Conservation (phyloP, 1,140 invertebrate genomes). For the Nebria ingens region DNA sequence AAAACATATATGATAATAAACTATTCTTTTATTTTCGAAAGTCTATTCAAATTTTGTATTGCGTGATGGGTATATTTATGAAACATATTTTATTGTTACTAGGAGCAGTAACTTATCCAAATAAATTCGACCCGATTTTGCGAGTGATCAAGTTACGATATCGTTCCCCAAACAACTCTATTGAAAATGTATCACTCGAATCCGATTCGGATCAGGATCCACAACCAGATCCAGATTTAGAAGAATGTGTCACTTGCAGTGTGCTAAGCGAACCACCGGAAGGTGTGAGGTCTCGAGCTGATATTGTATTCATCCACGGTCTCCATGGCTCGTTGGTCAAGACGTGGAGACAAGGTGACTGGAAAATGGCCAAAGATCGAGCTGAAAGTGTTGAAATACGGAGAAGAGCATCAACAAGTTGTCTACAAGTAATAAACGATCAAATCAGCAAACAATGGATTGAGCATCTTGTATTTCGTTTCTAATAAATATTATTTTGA, state of each 20-base stretch:
- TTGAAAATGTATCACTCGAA: conserved; percentile 12
- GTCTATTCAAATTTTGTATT: too few relatives aligned
- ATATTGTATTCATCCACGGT: conserved; percentile 48
- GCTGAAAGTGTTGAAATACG: conserved; percentile 20
- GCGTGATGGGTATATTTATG: too few relatives aligned
- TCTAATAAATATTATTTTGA: too few relatives aligned
- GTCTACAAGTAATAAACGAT: not conserved
- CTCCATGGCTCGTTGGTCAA: conserved; percentile 44
- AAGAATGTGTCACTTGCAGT: conserved; percentile 33
- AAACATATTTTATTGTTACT: conserved; percentile 14
- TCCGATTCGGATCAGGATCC: not conserved
- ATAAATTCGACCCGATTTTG: conserved; percentile 31
- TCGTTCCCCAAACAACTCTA: not conserved
- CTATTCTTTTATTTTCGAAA: too few relatives aligned
- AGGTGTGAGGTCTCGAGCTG: conserved; percentile 33
- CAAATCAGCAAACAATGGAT: not conserved
- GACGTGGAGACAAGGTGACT: conserved; percentile 45
- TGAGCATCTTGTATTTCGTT: too few relatives aligned
- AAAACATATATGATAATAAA: too few relatives aligned
- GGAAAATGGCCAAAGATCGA: conserved; percentile 34
- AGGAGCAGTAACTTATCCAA: conserved; percentile 23
- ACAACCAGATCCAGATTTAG: conserved; percentile 14
- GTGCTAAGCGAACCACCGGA: conserved; percentile 33
- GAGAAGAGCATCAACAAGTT: not conserved
- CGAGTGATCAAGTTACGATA: conserved; percentile 29